Conservation (phyloP, 2,888 invertebrate species). For the Phyllotreta striolata region DNA sequence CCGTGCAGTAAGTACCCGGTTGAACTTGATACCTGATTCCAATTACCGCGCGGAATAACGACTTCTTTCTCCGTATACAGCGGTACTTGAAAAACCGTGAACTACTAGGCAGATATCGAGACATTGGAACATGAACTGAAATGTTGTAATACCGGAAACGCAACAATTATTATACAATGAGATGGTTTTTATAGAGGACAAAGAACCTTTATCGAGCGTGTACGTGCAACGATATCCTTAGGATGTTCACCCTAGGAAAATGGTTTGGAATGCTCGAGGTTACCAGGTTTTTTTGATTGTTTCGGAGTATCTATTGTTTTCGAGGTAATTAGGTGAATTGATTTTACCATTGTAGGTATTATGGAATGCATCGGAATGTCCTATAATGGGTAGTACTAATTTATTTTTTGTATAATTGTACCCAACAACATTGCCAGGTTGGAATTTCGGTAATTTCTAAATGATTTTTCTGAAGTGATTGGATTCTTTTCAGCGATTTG, state of each 20-base stretch:
- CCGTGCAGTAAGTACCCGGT: not conserved
- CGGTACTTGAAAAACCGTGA: slow-evolving; percentile 18
- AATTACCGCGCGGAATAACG: slow-evolving; percentile 7
- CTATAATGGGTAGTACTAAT: too few species aligned
- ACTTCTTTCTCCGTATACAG: slow-evolving; percentile 8
- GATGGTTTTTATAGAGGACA: slow-evolving; percentile 33
- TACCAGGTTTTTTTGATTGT: too few species aligned
- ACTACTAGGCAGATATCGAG: slow-evolving; percentile 23
- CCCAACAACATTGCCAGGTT: too few species aligned
- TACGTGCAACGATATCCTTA: slow-evolving; percentile 15
- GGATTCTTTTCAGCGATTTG: too few species aligned
- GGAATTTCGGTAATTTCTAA: too few species aligned
- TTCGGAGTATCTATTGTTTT: too few species aligned
- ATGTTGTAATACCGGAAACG: slow-evolving; percentile 38
- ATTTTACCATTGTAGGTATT: too few species aligned
- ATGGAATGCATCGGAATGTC: too few species aligned
- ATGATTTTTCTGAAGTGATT: too few species aligned
- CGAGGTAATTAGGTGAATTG: too few species aligned
- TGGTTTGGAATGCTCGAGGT: too few species aligned
- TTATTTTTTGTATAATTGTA: too few species aligned
- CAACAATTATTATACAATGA: slow-evolving; percentile 39
- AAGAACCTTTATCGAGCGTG: slow-evolving; percentile 26
- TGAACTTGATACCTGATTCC: not conserved
- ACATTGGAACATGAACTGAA: slow-evolving; percentile 32
- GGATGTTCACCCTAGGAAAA: slow-evolving; percentile 18